Conservation (phyloP, 2,888 invertebrate genomes). For the Furcula furcula region DNA sequence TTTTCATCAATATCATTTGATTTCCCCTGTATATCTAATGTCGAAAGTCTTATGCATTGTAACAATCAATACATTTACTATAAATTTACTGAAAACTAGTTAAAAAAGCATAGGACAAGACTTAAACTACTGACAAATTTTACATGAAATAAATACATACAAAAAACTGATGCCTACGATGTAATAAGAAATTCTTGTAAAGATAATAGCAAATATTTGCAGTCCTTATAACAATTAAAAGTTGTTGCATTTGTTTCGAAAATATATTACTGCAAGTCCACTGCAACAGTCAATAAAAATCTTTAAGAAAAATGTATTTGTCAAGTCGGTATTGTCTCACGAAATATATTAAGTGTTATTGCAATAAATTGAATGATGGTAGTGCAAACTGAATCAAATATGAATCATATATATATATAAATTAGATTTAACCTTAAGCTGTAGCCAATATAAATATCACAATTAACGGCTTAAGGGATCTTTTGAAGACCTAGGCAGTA, state of each 20-base stretch:
- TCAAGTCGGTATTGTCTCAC: conserved; percentile 54
- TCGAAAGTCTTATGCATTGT: conserved; percentile 34
- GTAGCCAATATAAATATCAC: conserved; percentile 70
- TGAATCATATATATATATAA: conserved; percentile 29
- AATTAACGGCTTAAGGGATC: conserved; percentile 62
- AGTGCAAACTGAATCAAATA: conserved; percentile 40
- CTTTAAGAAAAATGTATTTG: conserved; percentile 49
- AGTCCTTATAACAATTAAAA: conserved; percentile 64
- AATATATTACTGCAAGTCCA: conserved; percentile 58
- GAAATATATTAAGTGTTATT: conserved; percentile 46
- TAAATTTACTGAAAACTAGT: conserved; percentile 28
- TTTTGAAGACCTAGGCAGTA: conserved; percentile 44
- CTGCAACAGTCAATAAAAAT: conserved; percentile 54
- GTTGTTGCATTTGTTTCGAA: conserved; percentile 45
- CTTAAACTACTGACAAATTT: conserved; percentile 39
- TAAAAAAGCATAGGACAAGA: conserved; percentile 27
- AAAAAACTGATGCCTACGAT: conserved; percentile 48
- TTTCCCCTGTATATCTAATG: conserved; percentile 44
- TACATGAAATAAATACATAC: conserved; percentile 39
- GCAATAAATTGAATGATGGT: conserved; percentile 41
- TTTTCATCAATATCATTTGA: conserved; percentile 39
- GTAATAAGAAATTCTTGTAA: conserved; percentile 57
- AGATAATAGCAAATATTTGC: conserved; percentile 67
- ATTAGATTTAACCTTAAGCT: conserved; percentile 47
- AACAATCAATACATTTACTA: conserved; percentile 28